Base-by-base conservation (phyloP, 2,888 invertebrate species). In the Tachina grossa region DNA sequence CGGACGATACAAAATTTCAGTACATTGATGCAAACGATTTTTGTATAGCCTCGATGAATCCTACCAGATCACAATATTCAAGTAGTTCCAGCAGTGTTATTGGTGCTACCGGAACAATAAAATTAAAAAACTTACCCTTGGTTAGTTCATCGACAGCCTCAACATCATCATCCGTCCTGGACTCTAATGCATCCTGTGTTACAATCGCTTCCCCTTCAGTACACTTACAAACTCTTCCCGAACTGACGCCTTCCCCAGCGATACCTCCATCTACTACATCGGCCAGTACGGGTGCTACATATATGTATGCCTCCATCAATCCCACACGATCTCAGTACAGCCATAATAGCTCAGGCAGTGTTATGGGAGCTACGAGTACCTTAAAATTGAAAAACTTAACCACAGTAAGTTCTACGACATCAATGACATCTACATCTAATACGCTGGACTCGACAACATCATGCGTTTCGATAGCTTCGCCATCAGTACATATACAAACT, bases 1-100 rank as follows among this genome's bases (percentile, higher is more conserved):
- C 89, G 57, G 86, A 80, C 75, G 82, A 82, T 68, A 57, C 76
- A n/a, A 84, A 82, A 72, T 91, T 90, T 43, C 91, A 90, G 55
- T 91, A 91, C 71, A 90, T 91, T 19, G 89, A 91, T 84, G 83
- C 90, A 19, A 89, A 90, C 51, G 91, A 89, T 19, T 91, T 91
- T 76, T 91, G 91, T 86, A 91, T 91, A 85, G 89, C 88, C 63
- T 89, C 90, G 1, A 87, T 87, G 63, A 85, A 84, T 65, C 79
- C 83, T 43, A 78, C 82, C 51, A 83, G 83, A 63, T 85, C 85
- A n/a, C 85, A 84, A 69, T 85, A 85, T 41, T 84, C 87, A 1
- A 84, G 86, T 55, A 87, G 86, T 61, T 81, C 85, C 8, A 87
- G 82, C 19, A 84, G 82, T 80, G 84, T 83, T 39, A 82, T 83